Base-by-base conservation (phyloP, 2,888 invertebrate species). In the Lagria hirta region DNA sequence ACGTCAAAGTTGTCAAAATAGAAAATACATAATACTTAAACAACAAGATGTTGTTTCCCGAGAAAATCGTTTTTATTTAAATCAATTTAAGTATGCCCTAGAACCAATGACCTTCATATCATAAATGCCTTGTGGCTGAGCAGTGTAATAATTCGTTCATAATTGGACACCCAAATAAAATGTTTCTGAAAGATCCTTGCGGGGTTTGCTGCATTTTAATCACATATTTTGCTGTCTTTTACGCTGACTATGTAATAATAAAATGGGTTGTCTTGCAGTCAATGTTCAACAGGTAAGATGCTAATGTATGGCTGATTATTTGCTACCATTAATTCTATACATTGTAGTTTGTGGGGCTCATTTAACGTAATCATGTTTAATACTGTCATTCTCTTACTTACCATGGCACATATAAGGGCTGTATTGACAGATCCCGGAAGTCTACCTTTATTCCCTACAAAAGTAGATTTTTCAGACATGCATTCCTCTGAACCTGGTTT, bases 401-500 rank as follows among this genome's bases (percentile, higher is more conserved):
- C 80, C 33, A 79, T 88, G 72, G 79, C 91, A 2, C 92, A 93
- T 69, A 61, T 86, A n/a, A 79, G 88, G 62, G 90, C 92, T 4
- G 89, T 91, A 42, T 79, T 89, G 57, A 88, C 88, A n/a, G 92
- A 93, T 74, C 92, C 93, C 2, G 92, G 92, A 2, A 82, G 86
- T 32, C 88, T 93, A 23, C 91, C 87, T n/a, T 72, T 88, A 43
- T 83, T 84, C 42, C 80, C 81, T 52, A 79, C 74, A 57, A 78
- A 83, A 52, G 73, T 88, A 64, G 88, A 89, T 65, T 88, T 89
- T 70, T 87, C 88, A 1, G 88, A 89, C 64, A 77, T 88, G 63
- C 85, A 87, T 70, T 77, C 82, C 37, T 79, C 80, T 53, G 74
- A 74, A 56, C 65, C 72, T 43, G 71, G 72, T 54, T 3, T 15